Percentiles rank a stretch among this genome's conserved stretches.
Evolutionary conservation across 2,797 vertebrate genomes (phyloP).

Genomic region (Holocentrus rufus): DNA sequence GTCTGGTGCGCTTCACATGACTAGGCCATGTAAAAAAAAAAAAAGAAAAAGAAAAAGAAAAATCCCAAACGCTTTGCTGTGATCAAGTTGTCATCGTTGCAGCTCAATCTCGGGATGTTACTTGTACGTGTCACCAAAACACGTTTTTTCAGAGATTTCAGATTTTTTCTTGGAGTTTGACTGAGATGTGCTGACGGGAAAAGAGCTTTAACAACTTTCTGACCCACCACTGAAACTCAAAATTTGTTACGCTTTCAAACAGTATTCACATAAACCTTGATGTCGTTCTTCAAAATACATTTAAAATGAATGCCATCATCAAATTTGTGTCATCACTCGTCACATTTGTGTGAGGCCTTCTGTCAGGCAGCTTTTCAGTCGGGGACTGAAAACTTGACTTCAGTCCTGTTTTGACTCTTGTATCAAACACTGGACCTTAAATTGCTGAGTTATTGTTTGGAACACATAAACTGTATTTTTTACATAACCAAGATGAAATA

Average conservation of each 20-base stretch:
- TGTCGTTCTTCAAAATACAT: neutral
- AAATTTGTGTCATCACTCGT: too few species aligned
- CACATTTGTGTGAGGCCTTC: neutral
- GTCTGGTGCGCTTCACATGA: constrained; percentile 86
- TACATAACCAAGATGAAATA: neutral
- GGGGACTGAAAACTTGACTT: too few species aligned
- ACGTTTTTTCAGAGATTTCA: neutral
- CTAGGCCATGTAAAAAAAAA: constrained; percentile 64
- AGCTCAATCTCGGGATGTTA: constrained; percentile 43
- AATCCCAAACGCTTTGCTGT: constrained; percentile 62
- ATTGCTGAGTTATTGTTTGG: neutral
- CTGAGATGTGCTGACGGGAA: neutral
- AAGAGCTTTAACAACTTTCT: neutral
- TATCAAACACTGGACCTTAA: neutral
- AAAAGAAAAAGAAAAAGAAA: too few species aligned
- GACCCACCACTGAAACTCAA: neutral
- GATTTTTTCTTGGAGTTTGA: neutral
- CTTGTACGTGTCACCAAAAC: constrained; percentile 20
- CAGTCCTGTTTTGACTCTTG: neutral
- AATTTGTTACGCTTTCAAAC: neutral
- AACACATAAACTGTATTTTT: neutral
- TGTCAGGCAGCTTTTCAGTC: neutral
- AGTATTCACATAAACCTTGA: neutral
- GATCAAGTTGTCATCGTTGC: constrained; percentile 69
- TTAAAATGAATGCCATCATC: neutral